Evolutionary conservation across 2,797 vertebrate genomes (phyloP).

Genomic region (Eurystomus glaucurus): DNA sequence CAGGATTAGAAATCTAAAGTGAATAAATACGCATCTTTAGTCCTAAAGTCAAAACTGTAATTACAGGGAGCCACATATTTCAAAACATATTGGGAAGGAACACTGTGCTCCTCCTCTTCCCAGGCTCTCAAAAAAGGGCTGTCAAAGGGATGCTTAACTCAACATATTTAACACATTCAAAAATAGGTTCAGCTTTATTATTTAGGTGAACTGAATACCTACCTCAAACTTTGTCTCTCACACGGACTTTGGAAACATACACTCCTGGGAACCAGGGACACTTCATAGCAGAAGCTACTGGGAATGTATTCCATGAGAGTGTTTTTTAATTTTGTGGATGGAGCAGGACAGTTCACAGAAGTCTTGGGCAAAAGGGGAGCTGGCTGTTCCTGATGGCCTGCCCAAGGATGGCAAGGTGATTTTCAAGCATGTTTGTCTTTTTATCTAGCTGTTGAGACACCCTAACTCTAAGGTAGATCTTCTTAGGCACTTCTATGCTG

Average conservation of each 20-base stretch:
- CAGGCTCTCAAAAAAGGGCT: constrained; percentile 16
- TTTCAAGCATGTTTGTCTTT: background rate
- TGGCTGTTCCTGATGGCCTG: background rate
- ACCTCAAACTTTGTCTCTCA: background rate
- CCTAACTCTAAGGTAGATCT: background rate
- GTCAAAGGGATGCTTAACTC: background rate
- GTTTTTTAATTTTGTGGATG: background rate
- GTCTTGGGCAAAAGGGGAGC: background rate
- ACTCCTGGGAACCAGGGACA: background rate
- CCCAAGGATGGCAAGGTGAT: background rate
- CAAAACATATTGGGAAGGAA: constrained; percentile 19
- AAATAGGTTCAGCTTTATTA: constrained; percentile 26
- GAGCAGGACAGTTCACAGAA: background rate
- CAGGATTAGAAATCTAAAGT: constrained; percentile 38
- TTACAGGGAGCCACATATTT: constrained; percentile 16
- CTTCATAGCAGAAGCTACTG: constrained; percentile 34
- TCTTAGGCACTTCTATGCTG: background rate
- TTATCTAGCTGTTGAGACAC: background rate
- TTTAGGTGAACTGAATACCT: background rate
- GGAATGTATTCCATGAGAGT: fast-evolving
- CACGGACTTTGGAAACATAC: background rate
- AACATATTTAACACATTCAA: constrained; percentile 13
- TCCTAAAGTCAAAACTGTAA: constrained; percentile 31
- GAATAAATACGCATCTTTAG: background rate
- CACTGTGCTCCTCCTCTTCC: constrained; percentile 3